Conservation (phyloP, 2,888 invertebrate genomes). For the Euplagia quadripunctaria region DNA sequence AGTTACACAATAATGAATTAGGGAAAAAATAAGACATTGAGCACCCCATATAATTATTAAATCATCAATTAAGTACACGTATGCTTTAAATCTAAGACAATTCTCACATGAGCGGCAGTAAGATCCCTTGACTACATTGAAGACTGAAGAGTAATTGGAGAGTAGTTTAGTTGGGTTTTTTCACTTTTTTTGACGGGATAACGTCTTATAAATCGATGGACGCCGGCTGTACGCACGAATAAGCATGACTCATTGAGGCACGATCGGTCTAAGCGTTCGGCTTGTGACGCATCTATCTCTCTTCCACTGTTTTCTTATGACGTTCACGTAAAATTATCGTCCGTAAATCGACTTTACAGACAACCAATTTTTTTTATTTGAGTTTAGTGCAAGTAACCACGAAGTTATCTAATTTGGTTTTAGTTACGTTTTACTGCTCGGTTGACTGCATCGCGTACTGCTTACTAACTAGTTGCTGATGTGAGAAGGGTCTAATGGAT, state of each 20-base stretch:
- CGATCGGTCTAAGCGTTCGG: no score
- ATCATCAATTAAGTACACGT: conserved; percentile 9
- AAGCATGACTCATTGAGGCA: no score
- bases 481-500: neutral
- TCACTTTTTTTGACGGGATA: no score
- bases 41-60: neutral
- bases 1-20: conserved; percentile 1
- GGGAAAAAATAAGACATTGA: neutral
- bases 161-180: no score
- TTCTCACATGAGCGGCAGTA: neutral
- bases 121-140: neutral
- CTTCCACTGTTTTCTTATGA: no score
- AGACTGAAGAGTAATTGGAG: neutral
- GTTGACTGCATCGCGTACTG: neutral
- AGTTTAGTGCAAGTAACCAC: neutral
- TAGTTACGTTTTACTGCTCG: no score
- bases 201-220: no score
- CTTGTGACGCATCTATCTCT: no score
- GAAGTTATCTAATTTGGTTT: neutral
- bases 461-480: neutral
- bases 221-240: no score
- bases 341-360: no score
- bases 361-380: neutral
- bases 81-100: neutral
- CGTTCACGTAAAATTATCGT: no score